Base-by-base conservation (phyloP, 2,113 vertebrate genomes). In the Butastur rufipennis region DNA sequence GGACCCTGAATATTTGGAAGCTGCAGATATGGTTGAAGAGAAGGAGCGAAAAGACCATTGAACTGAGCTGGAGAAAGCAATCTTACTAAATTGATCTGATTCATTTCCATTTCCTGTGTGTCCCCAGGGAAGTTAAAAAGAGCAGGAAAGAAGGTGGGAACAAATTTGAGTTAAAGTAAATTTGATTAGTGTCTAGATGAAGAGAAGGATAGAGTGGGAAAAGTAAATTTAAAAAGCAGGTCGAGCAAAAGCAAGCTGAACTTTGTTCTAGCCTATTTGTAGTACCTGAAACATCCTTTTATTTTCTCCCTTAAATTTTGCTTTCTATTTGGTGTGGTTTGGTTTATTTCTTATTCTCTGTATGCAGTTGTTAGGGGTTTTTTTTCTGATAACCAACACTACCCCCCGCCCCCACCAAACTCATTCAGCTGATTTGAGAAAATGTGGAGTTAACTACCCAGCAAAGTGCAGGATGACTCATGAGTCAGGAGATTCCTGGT, bases 171-270 rank as follows among this genome's bases (percentile, higher is more conserved):
- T 86, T 88, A 68, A 92, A 90, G 82, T 83, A 78, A 84, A 89
- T 78, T 94, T 87, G 65, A 78, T 81, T 59, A 89, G 81, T 88
- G 83, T 55, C 38, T 88, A 66, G 71, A 73, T 80, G 92, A 75
- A 88, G 75, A 83, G 48, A 56, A 71, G 36, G 75, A 45, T 55
- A 67, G 56, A 87, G 34, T 50, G 50, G n/a, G 73, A 75, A 87
- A 93, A 89, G 70, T 59, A 93, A 87, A 74, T 93, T 81, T 84
- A 13, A 67, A 93, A 55, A 87, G 68, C 38, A 27, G 19, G 16
- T 94, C 86, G 73, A 93, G 89, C 61, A 81, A 93, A 72, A 87
- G n/a, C n/a, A 38, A 42, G 32, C 26, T 88, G 80, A 84, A 74
- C 91, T 91, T 91, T 87, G n/a, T 72, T 89, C 56, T 56, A 67